Evolutionary conservation across 2,888 invertebrate genomes (phyloP).

Genomic region (Agelastica alni): DNA sequence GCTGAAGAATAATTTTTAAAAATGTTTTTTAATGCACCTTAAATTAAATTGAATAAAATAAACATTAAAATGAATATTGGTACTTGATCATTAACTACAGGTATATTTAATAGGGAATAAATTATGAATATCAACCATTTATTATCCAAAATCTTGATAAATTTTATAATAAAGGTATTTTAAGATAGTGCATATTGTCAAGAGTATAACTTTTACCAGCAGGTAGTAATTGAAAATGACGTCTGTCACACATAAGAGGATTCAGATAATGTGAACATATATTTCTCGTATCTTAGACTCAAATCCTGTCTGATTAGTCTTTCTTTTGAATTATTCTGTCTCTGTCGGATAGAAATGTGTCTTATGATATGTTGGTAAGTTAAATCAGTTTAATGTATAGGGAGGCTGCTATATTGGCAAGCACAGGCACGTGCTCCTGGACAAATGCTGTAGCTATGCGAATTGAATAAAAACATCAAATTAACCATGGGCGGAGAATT

Average conservation of each 20-base stretch:
- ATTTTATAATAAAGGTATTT: slow-evolving; percentile 18
- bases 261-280: slow-evolving; percentile 24
- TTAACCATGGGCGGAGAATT: too few relatives aligned
- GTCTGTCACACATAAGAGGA: slow-evolving; percentile 30
- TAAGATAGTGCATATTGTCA: slow-evolving; percentile 10
- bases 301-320: slow-evolving; percentile 11
- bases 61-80: too few relatives aligned
- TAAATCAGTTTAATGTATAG: not conserved
- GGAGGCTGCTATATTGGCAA: too few relatives aligned
- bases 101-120: too few relatives aligned
- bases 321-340: slow-evolving; percentile 7
- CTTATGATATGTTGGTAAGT: not conserved
- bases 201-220: slow-evolving; percentile 26
- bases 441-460: too few relatives aligned
- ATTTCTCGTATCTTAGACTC: slow-evolving; percentile 22
- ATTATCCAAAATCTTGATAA: slow-evolving; percentile 17
- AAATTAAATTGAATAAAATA: too few relatives aligned
- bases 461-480: too few relatives aligned
- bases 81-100: too few relatives aligned
- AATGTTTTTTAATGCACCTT: too few relatives aligned
- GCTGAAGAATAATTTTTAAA: too few relatives aligned
- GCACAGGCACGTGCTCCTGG: too few relatives aligned
- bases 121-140: too few relatives aligned
- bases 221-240: slow-evolving; percentile 31
- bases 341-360: slow-evolving; percentile 13